Evolutionary conservation across 2,797 vertebrate species (phyloP), one percentile per base, ranked within the genome.

Genomic region (Lates japonicus): DNA sequence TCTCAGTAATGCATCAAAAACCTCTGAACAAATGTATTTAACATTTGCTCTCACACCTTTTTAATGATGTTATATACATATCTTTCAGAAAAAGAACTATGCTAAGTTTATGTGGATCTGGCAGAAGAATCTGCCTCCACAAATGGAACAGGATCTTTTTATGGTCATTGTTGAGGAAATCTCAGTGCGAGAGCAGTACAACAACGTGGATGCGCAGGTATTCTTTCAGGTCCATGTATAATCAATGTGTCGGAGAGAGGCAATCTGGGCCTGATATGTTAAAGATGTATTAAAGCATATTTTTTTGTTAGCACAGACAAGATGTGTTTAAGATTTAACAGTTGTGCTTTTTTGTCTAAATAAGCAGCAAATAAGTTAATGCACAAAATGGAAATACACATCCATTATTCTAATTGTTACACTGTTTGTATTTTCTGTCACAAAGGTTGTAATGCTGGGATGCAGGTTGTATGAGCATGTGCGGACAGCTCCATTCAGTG

Each of bases 171-270:
- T 72, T 1, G 0, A 2, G 25, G 7, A 0, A 69, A 7, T 94
- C 0, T 73, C 79, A 8, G 0, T 20, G 0, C 60, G 22, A 5
- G 94, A 94, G 71, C 3, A 1, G 19, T 25, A 0, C 1, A 1
- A 5, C 4, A 69, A 78, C 4, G 54, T 44, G 0, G 90, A 92
- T 42, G 90, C 80, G 2, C 70, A 88, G 93, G 94, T 94, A 81
- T 20, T 5, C 0, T 54, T 0, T 66, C 52, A 31, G 5, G 17
- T 22, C 10, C 1, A 31, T 8, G 12, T 57, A 9, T 46, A 9
- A 17, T 44, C n/a, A 17, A 46, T 25, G 7, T 68, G 13, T 33
- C 14, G 1, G 3, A 57, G 19, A 35, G 2, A 16, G 46, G 17
- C 29, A 4, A 54, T 61, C 33, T 48, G 22, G 31, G 8, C 1